Evolutionary conservation across 1,140 invertebrate genomes (phyloP), one percentile per base, ranked within the genome.

Genomic region (Zophobas morio): DNA sequence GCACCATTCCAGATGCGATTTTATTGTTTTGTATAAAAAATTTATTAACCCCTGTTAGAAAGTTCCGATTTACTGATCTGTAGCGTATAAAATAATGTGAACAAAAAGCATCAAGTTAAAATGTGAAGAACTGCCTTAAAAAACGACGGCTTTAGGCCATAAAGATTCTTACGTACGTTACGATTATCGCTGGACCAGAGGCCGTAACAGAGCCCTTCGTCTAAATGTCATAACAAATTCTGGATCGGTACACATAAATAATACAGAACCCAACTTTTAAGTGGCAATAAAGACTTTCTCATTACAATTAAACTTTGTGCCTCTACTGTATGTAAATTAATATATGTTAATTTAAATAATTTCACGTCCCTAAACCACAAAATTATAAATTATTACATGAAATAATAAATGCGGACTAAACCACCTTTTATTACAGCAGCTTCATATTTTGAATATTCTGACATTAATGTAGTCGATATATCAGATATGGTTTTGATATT

Each of bases 151-250:
- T 20, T 20, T 2, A 20, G n/a, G n/a, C 20, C 6, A 51, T 51
- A 51, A 51, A 51, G 49, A 51, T 51, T 51, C 49, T 51, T 51
- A 20, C 49, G 49, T 51, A 51, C 49, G 49, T 51, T 51, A 51
- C 49, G 49, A 51, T 51, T 51, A 51, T 51, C 49, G 49, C 49
- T 51, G 49, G 49, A 51, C 49, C 49, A 51, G n/a, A 51, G 20
- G n/a, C 49, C 49, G n/a, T 51, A n/a, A 51, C 49, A n/a, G 49
- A 51, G 49, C 49, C 49, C n/a, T 8, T 4, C 42, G 42, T 46
- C 3, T 20, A 46, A 46, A 46, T 46, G 3, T 20, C 49, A 51
- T 51, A 51, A 51, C 49, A 4, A 51, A 51, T 51, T 51, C n/a
- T 6, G n/a, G n/a, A 51, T 51, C 49, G n/a, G 20, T 20, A 51